These are phyloP conservation scores for Sarotherodon lohbergeri DNA, from an alignment of 2,113 vertebrate genomes.

Conservation along the genomic window DNA sequence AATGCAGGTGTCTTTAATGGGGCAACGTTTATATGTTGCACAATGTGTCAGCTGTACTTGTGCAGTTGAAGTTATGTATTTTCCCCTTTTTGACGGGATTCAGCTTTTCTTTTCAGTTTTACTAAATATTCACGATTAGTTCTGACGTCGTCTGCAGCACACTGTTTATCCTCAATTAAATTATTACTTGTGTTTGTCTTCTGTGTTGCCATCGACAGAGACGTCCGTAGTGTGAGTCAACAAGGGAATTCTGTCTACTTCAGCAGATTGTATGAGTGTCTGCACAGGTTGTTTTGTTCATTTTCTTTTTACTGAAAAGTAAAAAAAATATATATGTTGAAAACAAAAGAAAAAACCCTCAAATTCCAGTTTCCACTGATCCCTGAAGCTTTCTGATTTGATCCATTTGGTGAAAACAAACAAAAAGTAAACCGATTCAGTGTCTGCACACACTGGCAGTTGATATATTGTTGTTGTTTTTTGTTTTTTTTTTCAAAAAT, in stretches of 20 bases:
- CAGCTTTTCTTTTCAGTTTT: slow-evolving; percentile 16
- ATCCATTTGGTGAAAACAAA: not conserved
- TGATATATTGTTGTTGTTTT: not conserved
- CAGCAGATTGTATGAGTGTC: not conserved
- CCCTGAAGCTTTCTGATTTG: not conserved
- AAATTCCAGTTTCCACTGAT: not conserved
- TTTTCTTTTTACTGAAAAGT: not conserved
- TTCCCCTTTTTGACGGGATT: slow-evolving; percentile 38
- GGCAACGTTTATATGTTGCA: slow-evolving; percentile 27
- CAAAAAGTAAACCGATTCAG: not conserved
- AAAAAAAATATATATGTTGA: not conserved
- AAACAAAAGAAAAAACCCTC: not conserved
- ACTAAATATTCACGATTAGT: not conserved
- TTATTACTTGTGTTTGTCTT: not conserved
- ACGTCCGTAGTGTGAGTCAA: not conserved
- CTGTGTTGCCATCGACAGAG: not conserved
- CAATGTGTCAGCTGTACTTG: slow-evolving; percentile 7
- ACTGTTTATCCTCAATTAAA: not conserved
- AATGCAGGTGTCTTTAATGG: not conserved
- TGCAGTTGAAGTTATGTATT: slow-evolving; percentile 31
- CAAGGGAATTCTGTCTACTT: not conserved
- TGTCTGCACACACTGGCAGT: slow-evolving; percentile 16
- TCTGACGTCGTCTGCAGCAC: not conserved
- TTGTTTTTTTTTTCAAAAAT: not conserved
- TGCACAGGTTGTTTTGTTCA: not conserved